Conservation (phyloP, 2,113 vertebrate genomes). For the Ctenomys sociabilis region DNA sequence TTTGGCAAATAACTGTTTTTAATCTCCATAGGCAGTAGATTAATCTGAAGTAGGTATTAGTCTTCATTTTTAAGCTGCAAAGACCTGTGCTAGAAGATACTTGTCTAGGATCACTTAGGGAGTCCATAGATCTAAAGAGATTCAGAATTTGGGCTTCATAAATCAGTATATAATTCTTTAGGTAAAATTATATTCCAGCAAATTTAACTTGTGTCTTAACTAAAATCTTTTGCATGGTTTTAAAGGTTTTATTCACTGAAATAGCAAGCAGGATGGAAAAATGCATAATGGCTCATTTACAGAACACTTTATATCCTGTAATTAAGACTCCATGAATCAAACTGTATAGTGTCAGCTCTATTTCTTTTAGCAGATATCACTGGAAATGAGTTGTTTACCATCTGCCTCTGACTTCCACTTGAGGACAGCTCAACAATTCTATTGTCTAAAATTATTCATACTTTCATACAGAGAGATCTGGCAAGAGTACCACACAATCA, state of each 20-base stretch:
- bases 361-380: slow-evolving; percentile 50
- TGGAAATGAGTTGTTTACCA: slow-evolving; percentile 55
- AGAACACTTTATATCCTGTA: slow-evolving; percentile 72
- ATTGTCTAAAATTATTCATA: slow-evolving; percentile 51
- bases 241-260: slow-evolving; percentile 64
- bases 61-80: slow-evolving; percentile 57
- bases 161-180: slow-evolving; percentile 46
- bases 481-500: not conserved
- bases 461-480: not conserved
- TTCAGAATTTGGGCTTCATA: not conserved
- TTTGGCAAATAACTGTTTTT: slow-evolving; percentile 39
- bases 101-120: not conserved
- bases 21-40: slow-evolving; percentile 32
- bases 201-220: slow-evolving; percentile 60
- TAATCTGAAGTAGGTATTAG: slow-evolving; percentile 25
- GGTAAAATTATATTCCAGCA: slow-evolving; percentile 24
- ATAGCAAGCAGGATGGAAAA: slow-evolving; percentile 70
- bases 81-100: not conserved
- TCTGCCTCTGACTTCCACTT: slow-evolving; percentile 41
- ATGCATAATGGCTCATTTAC: slow-evolving; percentile 69
- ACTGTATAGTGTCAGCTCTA: slow-evolving; percentile 56
- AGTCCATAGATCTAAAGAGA: slow-evolving; percentile 20
- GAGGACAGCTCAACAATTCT: not conserved
- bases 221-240: slow-evolving; percentile 58
- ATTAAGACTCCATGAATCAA: slow-evolving; percentile 76